phyloP scores from a whole-genome alignment of 2,888 invertebrate genomes.

The Prosapia bicincta region DNA sequence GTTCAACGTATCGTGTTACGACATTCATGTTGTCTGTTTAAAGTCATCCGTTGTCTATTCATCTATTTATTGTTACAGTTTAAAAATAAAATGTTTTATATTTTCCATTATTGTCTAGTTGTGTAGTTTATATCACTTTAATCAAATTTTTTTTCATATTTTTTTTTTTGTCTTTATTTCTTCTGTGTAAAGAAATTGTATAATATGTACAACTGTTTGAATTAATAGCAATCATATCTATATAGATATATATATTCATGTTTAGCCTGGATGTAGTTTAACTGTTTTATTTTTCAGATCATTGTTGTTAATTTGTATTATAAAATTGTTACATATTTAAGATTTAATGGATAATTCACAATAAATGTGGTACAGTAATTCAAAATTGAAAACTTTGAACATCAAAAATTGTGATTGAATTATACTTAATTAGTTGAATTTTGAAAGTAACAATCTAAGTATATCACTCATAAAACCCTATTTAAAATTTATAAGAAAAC shows the following conservation, averaged over 20 bases:
- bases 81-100: background rate
- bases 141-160: background rate
- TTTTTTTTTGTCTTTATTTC: background rate
- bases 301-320: background rate
- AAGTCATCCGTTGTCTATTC: background rate
- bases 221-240: background rate
- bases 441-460: too few species aligned
- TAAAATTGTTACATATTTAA: background rate
- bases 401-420: too few species aligned
- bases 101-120: background rate
- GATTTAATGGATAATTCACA: background rate
- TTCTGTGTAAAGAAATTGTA: background rate
- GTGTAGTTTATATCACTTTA: background rate
- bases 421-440: too few species aligned
- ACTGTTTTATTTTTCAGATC: background rate
- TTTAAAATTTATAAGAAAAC: too few species aligned
- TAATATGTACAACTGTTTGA: background rate
- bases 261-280: background rate
- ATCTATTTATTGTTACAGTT: constrained; percentile 2
- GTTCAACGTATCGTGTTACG: constrained; percentile 13
- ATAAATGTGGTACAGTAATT: background rate
- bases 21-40: background rate
- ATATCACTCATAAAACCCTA: too few species aligned
- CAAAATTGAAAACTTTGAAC: background rate
- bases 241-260: background rate